Evolutionary conservation across 2,888 invertebrate genomes (phyloP).

Genomic region (Saturnia pavonia): DNA sequence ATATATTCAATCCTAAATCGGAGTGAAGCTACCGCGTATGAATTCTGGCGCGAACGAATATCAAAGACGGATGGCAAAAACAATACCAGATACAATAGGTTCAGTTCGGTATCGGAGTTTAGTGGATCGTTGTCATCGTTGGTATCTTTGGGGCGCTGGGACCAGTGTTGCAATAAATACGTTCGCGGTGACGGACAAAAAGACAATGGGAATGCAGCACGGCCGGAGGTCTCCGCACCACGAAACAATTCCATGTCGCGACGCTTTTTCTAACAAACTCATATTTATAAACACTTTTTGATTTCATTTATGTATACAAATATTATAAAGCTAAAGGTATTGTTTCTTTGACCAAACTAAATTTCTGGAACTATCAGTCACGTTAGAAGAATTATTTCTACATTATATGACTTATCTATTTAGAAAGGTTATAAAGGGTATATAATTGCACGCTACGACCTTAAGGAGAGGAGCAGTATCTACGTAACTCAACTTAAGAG

Average conservation of each 20-base stretch:
- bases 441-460: no score
- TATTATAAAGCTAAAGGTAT: no score
- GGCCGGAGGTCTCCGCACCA: conserved; percentile 66
- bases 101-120: conserved; percentile 56
- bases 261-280: conserved; percentile 63
- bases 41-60: conserved; percentile 62
- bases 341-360: no score
- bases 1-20: not conserved
- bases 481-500: no score
- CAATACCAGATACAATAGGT: conserved; percentile 59
- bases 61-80: conserved; percentile 54
- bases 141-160: conserved; percentile 55
- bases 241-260: conserved; percentile 44
- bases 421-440: no score
- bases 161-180: conserved; percentile 75
- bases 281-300: conserved; percentile 54
- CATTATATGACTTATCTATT: no score
- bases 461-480: no score
- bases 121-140: conserved; percentile 71
- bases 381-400: no score
- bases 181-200: conserved; percentile 66
- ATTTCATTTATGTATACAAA: conserved; percentile 24
- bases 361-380: no score
- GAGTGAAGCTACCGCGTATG: conserved; percentile 57
- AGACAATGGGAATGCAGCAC: conserved; percentile 64